Base-by-base conservation (phyloP, 2,113 vertebrate species). In the Mesocricetus auratus region DNA sequence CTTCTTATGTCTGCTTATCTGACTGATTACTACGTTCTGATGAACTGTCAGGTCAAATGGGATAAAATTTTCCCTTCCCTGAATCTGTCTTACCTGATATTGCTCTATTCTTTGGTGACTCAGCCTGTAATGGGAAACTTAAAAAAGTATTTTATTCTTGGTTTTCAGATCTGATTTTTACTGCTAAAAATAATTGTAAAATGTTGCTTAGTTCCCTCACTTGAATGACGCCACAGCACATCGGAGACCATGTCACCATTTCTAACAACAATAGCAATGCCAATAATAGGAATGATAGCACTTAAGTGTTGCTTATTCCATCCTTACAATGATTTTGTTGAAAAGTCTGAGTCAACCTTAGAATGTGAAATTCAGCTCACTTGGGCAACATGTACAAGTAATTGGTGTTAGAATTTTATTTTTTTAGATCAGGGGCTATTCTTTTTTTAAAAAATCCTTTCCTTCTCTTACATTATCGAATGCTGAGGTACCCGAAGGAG, bases 21-120 rank as follows among this genome's bases (percentile, higher is more conserved):
- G 56, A 91, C 64, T 89, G 62, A n/a, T 69, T 95, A 87, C 86
- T 93, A 94, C 85, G 39, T 93, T 94, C 78, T 88, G n/a, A 92
- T 94, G 50, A 95, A n/a, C 66, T 96, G 64, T 85, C 11, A 88
- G 56, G 56, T 69, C 73, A 89, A 92, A 93, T 66, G 73, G 19
- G 79, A 95, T 90, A 42, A 95, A 95, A 79, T 53, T 62, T 89
- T 92, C 82, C 81, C 83, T 97, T 96, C 71, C 29, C 53, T 77
- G 60, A 93, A 90, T 82, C 33, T 91, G 31, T 60, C 53, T 95
- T 96, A 45, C 88, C 58, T 89, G 69, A 91, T 91, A 86, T 86
- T 87, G 87, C 33, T 91, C 5, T 86, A 75, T 95, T 96, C 69
- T 92, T 90, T 58, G 56, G 71, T 94, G 73, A 86, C 42, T 96